phyloP scores from a whole-genome alignment of 37 sponge, comb jelly and placozoan genomes.

The Trichoplax adhaerens region DNA sequence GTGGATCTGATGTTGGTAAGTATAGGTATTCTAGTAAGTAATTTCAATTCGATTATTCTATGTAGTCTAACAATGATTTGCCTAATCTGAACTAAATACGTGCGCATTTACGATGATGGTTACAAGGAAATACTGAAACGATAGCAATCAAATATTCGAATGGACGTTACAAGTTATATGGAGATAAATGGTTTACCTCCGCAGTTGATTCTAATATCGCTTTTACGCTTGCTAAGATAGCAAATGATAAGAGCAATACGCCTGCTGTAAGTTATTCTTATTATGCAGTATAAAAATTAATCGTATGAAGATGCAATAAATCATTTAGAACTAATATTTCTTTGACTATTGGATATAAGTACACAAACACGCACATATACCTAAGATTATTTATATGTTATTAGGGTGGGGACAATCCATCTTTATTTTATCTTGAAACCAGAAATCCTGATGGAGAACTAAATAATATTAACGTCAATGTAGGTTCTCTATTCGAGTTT shows the following conservation, averaged over 20 bases:
- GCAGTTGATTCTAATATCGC: conserved; percentile 80
- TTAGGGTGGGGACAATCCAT: conserved; percentile 40
- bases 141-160: conserved; percentile 33
- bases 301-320: too few relatives aligned
- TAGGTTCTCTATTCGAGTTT: background rate
- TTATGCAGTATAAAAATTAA: too few relatives aligned
- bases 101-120: too few relatives aligned
- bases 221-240: conserved; percentile 64
- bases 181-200: conserved; percentile 95
- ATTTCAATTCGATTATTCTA: background rate
- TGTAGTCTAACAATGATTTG: background rate
- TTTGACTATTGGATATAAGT: too few relatives aligned
- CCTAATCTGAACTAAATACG: too few relatives aligned
- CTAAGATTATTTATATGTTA: too few relatives aligned
- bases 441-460: conserved; percentile 13
- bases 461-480: conserved; percentile 46
- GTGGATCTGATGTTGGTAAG: conserved; percentile 93
- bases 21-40: background rate
- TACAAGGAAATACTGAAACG: conserved; percentile 58
- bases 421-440: conserved; percentile 65
- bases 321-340: too few relatives aligned
- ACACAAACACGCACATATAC: too few relatives aligned
- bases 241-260: conserved; percentile 20
- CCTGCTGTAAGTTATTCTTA: conserved; percentile 10
- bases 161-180: conserved; percentile 40